These are phyloP conservation scores for Electrona antarctica DNA, from an alignment of 2,113 vertebrate species.

Conservation along the genomic window DNA sequence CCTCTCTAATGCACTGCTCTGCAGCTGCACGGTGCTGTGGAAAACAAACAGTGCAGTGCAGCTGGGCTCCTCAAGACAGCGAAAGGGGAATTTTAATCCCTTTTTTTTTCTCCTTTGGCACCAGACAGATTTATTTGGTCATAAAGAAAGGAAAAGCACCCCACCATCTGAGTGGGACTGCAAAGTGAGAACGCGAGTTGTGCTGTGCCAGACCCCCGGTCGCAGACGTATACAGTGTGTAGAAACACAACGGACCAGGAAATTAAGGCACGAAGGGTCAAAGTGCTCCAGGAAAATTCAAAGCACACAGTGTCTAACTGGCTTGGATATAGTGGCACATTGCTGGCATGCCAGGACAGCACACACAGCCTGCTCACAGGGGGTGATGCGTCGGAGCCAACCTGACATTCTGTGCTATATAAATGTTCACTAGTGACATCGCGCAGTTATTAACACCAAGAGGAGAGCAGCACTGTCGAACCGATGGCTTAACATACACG, in stretches of 20 bases:
- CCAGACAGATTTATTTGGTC: constrained; percentile 79
- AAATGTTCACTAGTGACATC: constrained; percentile 40
- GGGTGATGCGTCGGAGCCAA: neutral
- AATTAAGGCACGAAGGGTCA: constrained; percentile 71
- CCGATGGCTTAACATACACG: constrained; percentile 56
- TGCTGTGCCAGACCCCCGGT: constrained; percentile 66
- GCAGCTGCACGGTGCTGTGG: constrained; percentile 76
- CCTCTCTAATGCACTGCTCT: constrained; percentile 60
- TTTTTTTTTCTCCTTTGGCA: constrained; percentile 76
- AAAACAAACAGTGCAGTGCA: constrained; percentile 80
- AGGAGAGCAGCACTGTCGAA: constrained; percentile 34
- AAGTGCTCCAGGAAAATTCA: constrained; percentile 49
- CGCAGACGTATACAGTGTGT: constrained; percentile 25
- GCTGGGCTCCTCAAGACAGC: constrained; percentile 81
- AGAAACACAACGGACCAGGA: constrained; percentile 68
- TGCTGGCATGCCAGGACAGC: constrained; percentile 46
- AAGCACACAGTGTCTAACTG: constrained; percentile 58
- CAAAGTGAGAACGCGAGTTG: constrained; percentile 65
- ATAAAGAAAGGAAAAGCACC: constrained; percentile 76
- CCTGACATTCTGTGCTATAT: constrained; percentile 30
- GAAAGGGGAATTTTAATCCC: constrained; percentile 83
- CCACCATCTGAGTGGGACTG: constrained; percentile 64
- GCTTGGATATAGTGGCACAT: constrained; percentile 55
- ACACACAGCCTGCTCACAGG: constrained; percentile 11
- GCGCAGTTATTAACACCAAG: constrained; percentile 48